Percentiles rank a stretch among this genome's conserved stretches.
These are phyloP conservation scores for Protosalanx chinensis DNA, from an alignment of 2,797 vertebrate species.

Conservation along the genomic window DNA sequence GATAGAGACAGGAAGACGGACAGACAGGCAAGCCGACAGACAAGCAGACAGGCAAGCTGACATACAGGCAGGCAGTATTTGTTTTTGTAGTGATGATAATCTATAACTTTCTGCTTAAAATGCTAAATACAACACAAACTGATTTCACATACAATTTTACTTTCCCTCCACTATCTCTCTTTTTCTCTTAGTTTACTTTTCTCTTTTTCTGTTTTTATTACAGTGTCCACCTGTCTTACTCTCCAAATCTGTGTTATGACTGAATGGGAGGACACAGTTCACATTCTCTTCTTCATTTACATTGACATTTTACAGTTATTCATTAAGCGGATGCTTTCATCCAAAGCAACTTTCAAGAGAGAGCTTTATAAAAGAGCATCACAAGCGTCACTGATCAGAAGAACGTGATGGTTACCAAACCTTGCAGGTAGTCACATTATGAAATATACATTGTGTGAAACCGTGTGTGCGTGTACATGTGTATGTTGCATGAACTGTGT, in stretches of 20 bases:
- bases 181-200: background rate
- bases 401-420: no score
- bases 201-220: background rate
- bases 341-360: no score
- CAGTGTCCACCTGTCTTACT: background rate
- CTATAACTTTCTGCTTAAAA: background rate
- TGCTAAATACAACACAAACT: no score
- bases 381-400: no score
- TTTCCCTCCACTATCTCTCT: background rate
- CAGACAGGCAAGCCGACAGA: slow-evolving; percentile 25
- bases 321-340: no score
- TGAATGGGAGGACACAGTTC: background rate
- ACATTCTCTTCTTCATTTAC: background rate
- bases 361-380: no score
- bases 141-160: background rate
- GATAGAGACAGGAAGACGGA: slow-evolving; percentile 19
- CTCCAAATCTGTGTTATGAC: background rate
- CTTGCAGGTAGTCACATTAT: no score
- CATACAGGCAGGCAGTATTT: slow-evolving; percentile 16
- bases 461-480: background rate
- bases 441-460: no score
- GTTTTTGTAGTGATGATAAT: background rate
- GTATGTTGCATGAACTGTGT: background rate
- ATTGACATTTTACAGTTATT: no score
- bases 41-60: slow-evolving; percentile 21